These are phyloP conservation scores for Cichlasoma orientale DNA, from an alignment of 2,797 vertebrate species.

Conservation along the genomic window DNA sequence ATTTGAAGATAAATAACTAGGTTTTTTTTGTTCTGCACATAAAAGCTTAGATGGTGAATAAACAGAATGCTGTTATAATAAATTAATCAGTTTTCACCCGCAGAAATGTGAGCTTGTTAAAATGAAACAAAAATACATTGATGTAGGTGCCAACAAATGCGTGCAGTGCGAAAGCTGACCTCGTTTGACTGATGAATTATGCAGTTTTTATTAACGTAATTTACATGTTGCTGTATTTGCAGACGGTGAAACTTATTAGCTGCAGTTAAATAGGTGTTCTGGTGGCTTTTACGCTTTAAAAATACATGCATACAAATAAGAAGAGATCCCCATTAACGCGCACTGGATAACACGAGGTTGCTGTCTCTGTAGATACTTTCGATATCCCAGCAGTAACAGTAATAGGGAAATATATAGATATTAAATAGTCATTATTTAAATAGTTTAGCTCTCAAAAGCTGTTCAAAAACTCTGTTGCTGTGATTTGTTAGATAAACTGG, in stretches of 20 bases:
- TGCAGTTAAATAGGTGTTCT: background rate
- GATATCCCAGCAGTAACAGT: background rate
- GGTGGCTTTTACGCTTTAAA: slow-evolving; percentile 2
- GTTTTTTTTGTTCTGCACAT: background rate
- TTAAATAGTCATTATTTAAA: background rate
- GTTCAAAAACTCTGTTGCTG: background rate
- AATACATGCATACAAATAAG: background rate
- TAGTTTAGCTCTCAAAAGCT: background rate
- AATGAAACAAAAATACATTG: background rate
- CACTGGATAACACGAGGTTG: background rate
- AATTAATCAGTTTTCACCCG: background rate
- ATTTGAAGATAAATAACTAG: background rate
- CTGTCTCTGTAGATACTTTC: background rate
- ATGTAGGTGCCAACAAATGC: background rate
- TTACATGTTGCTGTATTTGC: background rate
- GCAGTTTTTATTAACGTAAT: background rate
- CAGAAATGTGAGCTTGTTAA: background rate
- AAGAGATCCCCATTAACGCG: background rate
- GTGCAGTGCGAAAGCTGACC: background rate
- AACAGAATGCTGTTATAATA: background rate
- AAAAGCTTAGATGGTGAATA: background rate
- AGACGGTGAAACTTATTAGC: background rate
- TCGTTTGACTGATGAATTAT: background rate
- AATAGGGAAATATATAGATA: background rate
- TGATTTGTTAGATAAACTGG: background rate